Conservation (phyloP, 1,140 invertebrate genomes). For the Pseudomyrmex concolor region DNA sequence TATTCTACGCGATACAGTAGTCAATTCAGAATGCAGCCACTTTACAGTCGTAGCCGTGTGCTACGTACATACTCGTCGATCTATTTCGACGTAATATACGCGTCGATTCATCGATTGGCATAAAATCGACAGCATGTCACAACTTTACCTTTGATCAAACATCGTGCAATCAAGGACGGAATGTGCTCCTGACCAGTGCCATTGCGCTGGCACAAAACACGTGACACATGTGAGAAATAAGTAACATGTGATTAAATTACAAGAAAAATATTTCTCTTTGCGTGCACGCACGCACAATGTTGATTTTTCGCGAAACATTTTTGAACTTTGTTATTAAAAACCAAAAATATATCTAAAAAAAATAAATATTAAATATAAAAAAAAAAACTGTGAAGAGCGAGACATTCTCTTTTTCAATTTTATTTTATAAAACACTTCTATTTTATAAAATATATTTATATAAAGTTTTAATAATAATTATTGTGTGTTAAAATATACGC, state of each 20-base stretch:
- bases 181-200: constrained; percentile 1
- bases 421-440: too few relatives aligned
- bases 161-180: constrained; percentile 21
- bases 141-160: constrained; percentile 48
- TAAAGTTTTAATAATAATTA: too few relatives aligned
- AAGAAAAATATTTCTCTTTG: background rate
- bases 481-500: background rate
- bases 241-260: background rate
- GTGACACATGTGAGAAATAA: background rate
- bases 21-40: constrained; percentile 41
- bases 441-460: too few relatives aligned
- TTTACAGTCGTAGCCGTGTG: background rate
- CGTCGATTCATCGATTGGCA: constrained; percentile 43
- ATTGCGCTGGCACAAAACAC: background rate
- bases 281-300: background rate
- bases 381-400: too few relatives aligned
- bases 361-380: too few relatives aligned
- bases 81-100: constrained; percentile 22
- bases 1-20: constrained; percentile 38
- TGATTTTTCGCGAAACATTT: too few relatives aligned
- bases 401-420: too few relatives aligned
- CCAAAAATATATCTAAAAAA: too few relatives aligned
- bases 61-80: constrained; percentile 16
- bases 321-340: too few relatives aligned
- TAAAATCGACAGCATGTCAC: constrained; percentile 27